Evolutionary conservation across 2,113 vertebrate species (phyloP).

Genomic region (Brachyhypopomus occidentalis): DNA sequence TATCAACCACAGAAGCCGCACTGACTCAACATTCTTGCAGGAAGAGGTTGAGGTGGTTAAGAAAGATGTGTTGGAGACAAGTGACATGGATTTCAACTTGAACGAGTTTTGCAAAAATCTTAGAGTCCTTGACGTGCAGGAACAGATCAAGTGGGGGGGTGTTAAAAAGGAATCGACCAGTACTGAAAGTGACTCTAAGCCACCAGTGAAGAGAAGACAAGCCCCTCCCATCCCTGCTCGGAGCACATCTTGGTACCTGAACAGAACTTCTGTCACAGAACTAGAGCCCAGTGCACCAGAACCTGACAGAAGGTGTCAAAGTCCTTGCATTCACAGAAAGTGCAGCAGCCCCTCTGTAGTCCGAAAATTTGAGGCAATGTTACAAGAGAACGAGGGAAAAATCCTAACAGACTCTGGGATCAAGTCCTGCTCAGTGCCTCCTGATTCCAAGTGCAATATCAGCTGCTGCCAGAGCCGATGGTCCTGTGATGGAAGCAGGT

Average conservation of each 20-base stretch:
- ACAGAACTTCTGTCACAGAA: slow-evolving; percentile 67
- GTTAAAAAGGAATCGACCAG: slow-evolving; percentile 49
- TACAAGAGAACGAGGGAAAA: slow-evolving; percentile 76
- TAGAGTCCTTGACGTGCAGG: slow-evolving; percentile 71
- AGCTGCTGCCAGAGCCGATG: slow-evolving; percentile 80
- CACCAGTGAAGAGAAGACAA: slow-evolving; percentile 65
- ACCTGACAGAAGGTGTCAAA: slow-evolving; percentile 66
- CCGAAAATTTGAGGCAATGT: slow-evolving; percentile 71
- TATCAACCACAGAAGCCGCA: slow-evolving; percentile 58
- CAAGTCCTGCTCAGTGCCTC: slow-evolving; percentile 61
- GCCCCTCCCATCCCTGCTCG: slow-evolving; percentile 85
- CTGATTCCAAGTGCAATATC: slow-evolving; percentile 67
- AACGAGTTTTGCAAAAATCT: slow-evolving; percentile 72
- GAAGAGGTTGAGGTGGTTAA: slow-evolving; percentile 67
- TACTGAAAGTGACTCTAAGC: slow-evolving; percentile 55
- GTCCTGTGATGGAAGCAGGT: slow-evolving; percentile 76
- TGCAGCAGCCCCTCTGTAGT: slow-evolving; percentile 68
- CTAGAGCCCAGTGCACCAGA: slow-evolving; percentile 71
- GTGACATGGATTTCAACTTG: slow-evolving; percentile 62
- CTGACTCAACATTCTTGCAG: slow-evolving; percentile 64
- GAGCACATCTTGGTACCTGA: slow-evolving; percentile 85
- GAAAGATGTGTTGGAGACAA: slow-evolving; percentile 58
- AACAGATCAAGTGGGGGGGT: slow-evolving; percentile 73
- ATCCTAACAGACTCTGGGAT: slow-evolving; percentile 64
- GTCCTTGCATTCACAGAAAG: slow-evolving; percentile 63